A percentile compares a stretch with the other conserved stretches of the same genome.
These are phyloP conservation scores for Crotalus horridus DNA, from an alignment of 2,113 vertebrate genomes.

Conservation along the genomic window DNA sequence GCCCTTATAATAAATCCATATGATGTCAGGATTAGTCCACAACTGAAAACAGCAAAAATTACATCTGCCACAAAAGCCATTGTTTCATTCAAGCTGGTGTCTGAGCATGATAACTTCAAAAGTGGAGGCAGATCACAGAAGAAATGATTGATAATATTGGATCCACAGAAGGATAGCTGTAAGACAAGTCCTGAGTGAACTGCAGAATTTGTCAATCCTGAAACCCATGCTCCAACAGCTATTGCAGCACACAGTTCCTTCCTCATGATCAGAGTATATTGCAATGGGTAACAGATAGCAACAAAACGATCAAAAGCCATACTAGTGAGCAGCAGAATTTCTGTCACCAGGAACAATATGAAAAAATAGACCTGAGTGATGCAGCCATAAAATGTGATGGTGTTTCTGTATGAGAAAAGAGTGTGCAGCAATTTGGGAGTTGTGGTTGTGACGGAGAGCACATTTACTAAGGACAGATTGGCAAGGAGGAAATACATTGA, in stretches of 20 bases:
- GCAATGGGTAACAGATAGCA: neutral
- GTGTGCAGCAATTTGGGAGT: constrained; percentile 44
- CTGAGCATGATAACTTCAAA: neutral
- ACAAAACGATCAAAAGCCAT: neutral
- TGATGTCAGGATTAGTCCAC: neutral
- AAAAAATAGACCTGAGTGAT: constrained; percentile 55
- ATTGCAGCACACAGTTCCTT: neutral
- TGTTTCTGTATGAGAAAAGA: constrained; percentile 16
- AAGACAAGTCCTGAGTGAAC: neutral
- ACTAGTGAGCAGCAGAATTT: neutral
- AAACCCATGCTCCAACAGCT: neutral
- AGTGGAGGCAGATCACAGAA: neutral
- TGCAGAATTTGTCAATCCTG: neutral
- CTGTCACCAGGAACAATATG: neutral
- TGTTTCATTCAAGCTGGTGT: neutral
- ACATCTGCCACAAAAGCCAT: neutral
- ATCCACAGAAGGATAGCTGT: constrained; percentile 28
- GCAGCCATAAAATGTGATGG: constrained; percentile 48
- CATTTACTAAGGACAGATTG: constrained; percentile 51
- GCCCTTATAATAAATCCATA: constrained; percentile 24
- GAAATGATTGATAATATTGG: neutral
- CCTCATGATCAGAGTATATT: neutral
- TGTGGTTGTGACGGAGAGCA: constrained; percentile 47
- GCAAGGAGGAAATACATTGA: constrained; percentile 49
- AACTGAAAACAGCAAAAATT: neutral